A percentile compares a stretch with the other conserved stretches of the same genome.
These are phyloP conservation scores for Cynocephalus volans DNA, from an alignment of 2,113 vertebrate genomes.

Conservation along the genomic window DNA sequence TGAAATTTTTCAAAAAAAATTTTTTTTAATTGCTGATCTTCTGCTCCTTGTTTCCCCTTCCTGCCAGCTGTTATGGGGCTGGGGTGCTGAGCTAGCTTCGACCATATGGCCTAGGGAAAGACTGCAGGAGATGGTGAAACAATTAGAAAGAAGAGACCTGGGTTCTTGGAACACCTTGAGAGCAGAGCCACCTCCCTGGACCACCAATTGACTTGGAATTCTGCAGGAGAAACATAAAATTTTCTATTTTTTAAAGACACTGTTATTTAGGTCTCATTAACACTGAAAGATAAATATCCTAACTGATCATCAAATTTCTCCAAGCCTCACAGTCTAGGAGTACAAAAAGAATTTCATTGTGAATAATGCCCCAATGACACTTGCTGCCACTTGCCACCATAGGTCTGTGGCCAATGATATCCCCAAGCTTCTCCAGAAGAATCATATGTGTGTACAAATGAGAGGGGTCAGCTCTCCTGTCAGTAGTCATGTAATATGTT, in stretches of 20 bases:
- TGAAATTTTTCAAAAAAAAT: conserved; percentile 35
- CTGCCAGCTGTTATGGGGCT: background rate
- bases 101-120: background rate
- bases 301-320: background rate
- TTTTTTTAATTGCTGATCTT: background rate
- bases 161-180: too few species aligned
- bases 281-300: background rate
- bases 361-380: background rate
- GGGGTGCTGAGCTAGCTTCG: background rate
- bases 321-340: background rate
- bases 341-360: background rate
- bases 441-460: background rate
- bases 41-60: background rate
- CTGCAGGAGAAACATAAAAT: background rate
- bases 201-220: background rate
- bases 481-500: background rate
- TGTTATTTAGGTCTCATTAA: background rate
- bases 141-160: background rate
- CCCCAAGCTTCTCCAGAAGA: background rate
- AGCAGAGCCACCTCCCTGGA: background rate
- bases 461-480: background rate
- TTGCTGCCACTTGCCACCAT: background rate
- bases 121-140: background rate
- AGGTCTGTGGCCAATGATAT: too few species aligned
- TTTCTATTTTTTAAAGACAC: background rate